Conservation (phyloP, 1,140 invertebrate species). For the Eriocheir sinensis region DNA sequence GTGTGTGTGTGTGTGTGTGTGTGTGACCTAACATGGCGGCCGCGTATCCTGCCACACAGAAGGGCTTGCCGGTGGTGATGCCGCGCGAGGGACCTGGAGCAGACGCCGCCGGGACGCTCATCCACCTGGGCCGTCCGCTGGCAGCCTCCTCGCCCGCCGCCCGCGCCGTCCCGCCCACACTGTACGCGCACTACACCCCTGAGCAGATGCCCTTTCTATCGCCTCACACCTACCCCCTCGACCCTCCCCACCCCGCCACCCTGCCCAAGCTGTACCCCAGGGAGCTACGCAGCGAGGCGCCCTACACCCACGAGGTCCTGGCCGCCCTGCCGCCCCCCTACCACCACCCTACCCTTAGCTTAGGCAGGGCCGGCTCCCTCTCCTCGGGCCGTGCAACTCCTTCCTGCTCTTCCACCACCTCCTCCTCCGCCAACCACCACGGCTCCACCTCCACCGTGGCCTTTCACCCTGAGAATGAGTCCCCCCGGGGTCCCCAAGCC, state of each 20-base stretch:
- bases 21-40: neutral
- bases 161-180: conserved; percentile 61
- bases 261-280: conserved; percentile 48
- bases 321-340: conserved; percentile 2
- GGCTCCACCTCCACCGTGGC: conserved; percentile 68
- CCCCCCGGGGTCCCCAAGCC: conserved; percentile 53
- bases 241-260: neutral
- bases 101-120: neutral
- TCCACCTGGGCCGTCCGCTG: conserved; percentile 64
- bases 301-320: conserved; percentile 47
- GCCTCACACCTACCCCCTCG: neutral
- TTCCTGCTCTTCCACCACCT: conserved; percentile 41
- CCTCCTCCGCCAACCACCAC: conserved; percentile 61
- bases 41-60: conserved; percentile 53
- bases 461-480: conserved; percentile 59
- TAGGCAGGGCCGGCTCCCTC: conserved; percentile 59
- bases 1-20: conserved; percentile 36
- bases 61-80: conserved; percentile 53
- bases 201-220: conserved; percentile 48
- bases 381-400: conserved; percentile 59
- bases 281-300: neutral
- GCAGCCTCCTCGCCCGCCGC: conserved; percentile 67
- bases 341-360: conserved; percentile 24
- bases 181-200: conserved; percentile 68
- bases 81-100: conserved; percentile 31